Base-by-base conservation (phyloP, 2,888 invertebrate species). In the Leucoma salicis region DNA sequence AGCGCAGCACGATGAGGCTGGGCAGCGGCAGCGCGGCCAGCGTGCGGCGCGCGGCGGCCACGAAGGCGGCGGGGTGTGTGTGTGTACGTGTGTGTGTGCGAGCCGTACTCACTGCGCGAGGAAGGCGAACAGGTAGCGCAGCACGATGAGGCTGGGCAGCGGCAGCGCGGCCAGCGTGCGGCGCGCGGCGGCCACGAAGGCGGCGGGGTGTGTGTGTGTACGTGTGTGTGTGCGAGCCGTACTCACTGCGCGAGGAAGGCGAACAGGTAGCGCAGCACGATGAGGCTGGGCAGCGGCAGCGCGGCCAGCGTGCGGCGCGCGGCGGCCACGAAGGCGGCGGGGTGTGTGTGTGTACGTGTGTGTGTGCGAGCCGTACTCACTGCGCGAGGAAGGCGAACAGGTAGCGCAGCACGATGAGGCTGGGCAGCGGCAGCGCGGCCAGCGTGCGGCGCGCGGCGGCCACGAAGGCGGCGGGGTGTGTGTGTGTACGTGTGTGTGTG, bases 381-480 rank as follows among this genome's bases (percentile, higher is more conserved):
- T 99, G 98, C 82, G 97, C 96, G 42, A 99, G 93, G 91, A 99
- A 99, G 53, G 97, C 96, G 87, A 99, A 98, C 49, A 99, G 92
- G 88, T 98, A 99, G 72, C 98, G 92, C 92, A 99, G 95, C 57
- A 98, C 96, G 48, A 98, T 91, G 73, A 97, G 92, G 49, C 96
- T 94, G 12, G 96, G 92, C 62, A 93, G 90, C 31, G 97, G 95
- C 78, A 99, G 92, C 74, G 94, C 94, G 57, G 91, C 91, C 39
- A 98, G 92, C 57, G 96, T 94, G 35, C 94, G 70, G 47, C 77
- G 75, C 70, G 76, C 66, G 38, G 75, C 74, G 34, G 66, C 59
- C 74, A 93, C 94, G 68, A 92, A 91, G 34, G 62, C 93, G 37
- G 92, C 75, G 65, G 74, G 78, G 61, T 71, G n/a, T n/a, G n/a